phyloP scores from a whole-genome alignment of 92 coral and sea anemone genomes.

The Porites lobata region DNA sequence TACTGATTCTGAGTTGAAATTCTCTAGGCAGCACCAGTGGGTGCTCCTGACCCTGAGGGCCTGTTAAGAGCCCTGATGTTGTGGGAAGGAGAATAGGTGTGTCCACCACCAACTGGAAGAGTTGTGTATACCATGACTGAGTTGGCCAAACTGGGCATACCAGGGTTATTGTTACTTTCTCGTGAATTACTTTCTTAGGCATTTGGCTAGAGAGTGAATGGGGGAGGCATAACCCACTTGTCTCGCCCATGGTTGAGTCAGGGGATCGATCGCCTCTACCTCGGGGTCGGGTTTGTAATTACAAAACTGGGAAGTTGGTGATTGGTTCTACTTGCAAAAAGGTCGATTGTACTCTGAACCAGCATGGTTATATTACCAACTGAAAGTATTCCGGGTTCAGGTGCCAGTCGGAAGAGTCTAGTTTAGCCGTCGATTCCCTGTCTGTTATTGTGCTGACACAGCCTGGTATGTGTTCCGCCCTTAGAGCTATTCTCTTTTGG shows the following conservation, averaged over 20 bases:
- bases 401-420: conserved; percentile 20
- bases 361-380: background rate
- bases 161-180: conserved; percentile 21
- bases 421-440: conserved; percentile 38
- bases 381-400: conserved; percentile 14
- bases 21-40: conserved; percentile 42
- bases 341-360: conserved; percentile 38
- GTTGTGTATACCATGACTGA: conserved; percentile 55
- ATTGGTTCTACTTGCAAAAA: conserved; percentile 48
- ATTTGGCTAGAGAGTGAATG: conserved; percentile 43
- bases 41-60: conserved; percentile 17
- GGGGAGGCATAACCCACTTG: conserved; percentile 41
- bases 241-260: conserved; percentile 28
- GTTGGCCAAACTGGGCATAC: conserved; percentile 52
- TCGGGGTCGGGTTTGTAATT: conserved; percentile 41
- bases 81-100: conserved; percentile 45
- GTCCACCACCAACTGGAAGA: conserved; percentile 39
- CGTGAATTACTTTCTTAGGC: conserved; percentile 41
- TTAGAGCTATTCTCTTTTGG: conserved; percentile 26
- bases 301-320: conserved; percentile 39
- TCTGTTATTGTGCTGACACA: conserved; percentile 32
- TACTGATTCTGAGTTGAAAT: conserved; percentile 30
- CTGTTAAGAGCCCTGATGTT: conserved; percentile 14
- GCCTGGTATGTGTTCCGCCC: conserved; percentile 54
- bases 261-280: conserved; percentile 52